phyloP scores from a whole-genome alignment of 2,113 vertebrate species.

The Cyprinodon tularosa region DNA sequence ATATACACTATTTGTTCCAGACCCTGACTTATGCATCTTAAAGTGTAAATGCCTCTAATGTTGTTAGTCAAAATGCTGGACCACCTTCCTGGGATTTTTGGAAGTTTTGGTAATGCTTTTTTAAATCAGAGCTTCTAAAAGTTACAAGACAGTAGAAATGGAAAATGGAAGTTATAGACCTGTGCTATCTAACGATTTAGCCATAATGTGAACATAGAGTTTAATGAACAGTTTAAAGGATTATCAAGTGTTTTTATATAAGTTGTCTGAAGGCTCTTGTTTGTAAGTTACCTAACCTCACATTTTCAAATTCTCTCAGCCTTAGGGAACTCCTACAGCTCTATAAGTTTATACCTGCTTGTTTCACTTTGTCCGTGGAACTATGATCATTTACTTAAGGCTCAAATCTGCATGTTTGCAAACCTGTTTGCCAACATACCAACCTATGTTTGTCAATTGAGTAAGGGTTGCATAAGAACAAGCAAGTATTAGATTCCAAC shows the following conservation, averaged over 20 bases:
- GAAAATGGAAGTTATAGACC: too few species aligned
- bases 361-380: background rate
- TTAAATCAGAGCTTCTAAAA: too few species aligned
- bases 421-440: background rate
- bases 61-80: too few species aligned
- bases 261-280: background rate
- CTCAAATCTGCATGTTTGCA: background rate
- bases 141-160: too few species aligned
- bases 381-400: background rate
- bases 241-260: background rate
- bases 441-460: background rate
- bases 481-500: background rate
- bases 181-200: too few species aligned
- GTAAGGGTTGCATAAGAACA: background rate
- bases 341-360: background rate
- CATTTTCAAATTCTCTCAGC: background rate
- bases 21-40: too few species aligned
- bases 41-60: too few species aligned
- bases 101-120: too few species aligned
- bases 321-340: background rate
- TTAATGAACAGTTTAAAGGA: too few species aligned
- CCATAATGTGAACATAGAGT: too few species aligned
- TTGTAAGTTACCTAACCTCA: background rate
- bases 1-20: too few species aligned
- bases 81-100: too few species aligned